Base-by-base conservation (phyloP, 2,797 vertebrate genomes). In the Amazonetta brasiliensis region DNA sequence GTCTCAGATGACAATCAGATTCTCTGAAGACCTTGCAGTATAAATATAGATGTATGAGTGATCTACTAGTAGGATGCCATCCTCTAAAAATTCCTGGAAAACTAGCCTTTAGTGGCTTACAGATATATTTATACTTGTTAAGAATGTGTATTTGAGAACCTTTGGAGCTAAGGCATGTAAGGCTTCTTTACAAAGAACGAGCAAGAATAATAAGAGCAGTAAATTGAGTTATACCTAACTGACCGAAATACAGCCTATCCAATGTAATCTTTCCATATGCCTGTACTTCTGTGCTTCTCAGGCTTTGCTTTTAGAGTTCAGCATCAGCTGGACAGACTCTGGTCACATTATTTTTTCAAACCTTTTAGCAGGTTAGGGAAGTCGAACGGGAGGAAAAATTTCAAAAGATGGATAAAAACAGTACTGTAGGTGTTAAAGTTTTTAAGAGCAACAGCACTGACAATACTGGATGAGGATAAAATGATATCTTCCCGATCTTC, bases 271-370 rank as follows among this genome's bases (percentile, higher is more conserved):
- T 87, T 82, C 48, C 33, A 41, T 71, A 15, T 84, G 33, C 74
- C 68, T 95, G 14, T 95, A 46, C 93, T 93, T 91, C 76, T 48
- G 48, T 48, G 48, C 48, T 91, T 87, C 81, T 83, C 63, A 68
- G 87, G 90, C 72, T 93, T 96, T 94, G 93, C 88, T 94, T 96
- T 80, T 92, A 87, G 93, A 74, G 59, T 87, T 94, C 67, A 88
- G 1, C 73, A 94, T 92, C 83, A 91, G 52, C 77, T 50, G 87
- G 77, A 58, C 56, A 43, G 55, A 91, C 41, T 90, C 67, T 89
- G 93, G 88, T 97, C 64, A 37, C 83, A 46, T 84, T 91, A 88
- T 78, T 94, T 86, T 93, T 96, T 96, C 58, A 96, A 54, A 79
- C 44, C 46, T 82, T 96, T 92, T 74, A 56, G 48, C 80, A 94